Conservation (phyloP, 2,888 invertebrate genomes). For the Carpatolechia fugitivella region DNA sequence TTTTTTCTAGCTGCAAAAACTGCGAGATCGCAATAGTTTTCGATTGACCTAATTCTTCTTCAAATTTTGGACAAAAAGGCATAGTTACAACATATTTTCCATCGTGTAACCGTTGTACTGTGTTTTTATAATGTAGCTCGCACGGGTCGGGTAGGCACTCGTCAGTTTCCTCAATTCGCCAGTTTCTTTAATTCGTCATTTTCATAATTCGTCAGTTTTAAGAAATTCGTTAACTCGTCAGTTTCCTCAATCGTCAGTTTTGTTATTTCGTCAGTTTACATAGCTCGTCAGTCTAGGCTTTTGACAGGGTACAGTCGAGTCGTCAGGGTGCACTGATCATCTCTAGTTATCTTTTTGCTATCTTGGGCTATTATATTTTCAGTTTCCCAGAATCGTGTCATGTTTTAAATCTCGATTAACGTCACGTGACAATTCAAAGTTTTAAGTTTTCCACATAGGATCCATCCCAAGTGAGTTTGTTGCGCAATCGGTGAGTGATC, state of each 20-base stretch:
- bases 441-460: conserved; percentile 1
- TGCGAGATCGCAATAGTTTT: conserved; percentile 17
- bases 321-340: conserved; percentile 20
- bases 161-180: too few species aligned
- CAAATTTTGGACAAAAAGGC: too few species aligned
- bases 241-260: too few species aligned
- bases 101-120: too few species aligned
- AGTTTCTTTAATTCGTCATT: too few species aligned
- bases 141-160: too few species aligned
- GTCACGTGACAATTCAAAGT: conserved; percentile 19
- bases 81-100: too few species aligned
- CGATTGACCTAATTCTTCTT: conserved; percentile 14
- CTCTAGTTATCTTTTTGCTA: not conserved
- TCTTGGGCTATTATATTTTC: conserved; percentile 14
- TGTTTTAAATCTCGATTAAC: conserved; percentile 10
- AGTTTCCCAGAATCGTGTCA: conserved; percentile 19
- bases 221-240: too few species aligned
- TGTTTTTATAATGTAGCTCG: conserved; percentile 19
- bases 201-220: too few species aligned
- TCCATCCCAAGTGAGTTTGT: conserved; percentile 20
- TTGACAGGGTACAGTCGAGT: too few species aligned
- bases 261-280: too few species aligned
- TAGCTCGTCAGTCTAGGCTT: too few species aligned
- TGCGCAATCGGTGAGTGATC: conserved; percentile 16
- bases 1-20: conserved; percentile 20